phyloP scores from a whole-genome alignment of 2,797 vertebrate genomes.

The Cynodonichthys magdalenae region DNA sequence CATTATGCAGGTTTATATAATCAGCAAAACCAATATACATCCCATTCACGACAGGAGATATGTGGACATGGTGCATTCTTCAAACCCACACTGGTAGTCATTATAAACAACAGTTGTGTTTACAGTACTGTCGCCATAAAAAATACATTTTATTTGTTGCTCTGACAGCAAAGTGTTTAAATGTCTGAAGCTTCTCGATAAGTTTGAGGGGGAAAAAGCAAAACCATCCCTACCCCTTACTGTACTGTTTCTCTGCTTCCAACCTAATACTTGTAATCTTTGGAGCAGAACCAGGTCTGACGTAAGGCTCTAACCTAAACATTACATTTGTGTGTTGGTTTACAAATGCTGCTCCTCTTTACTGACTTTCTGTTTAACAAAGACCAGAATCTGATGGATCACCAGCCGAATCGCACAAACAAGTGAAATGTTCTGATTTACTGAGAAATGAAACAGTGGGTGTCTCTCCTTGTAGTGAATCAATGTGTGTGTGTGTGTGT shows the following conservation, averaged over 20 bases:
- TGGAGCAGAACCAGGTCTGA: slow-evolving; percentile 38
- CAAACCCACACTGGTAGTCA: no score
- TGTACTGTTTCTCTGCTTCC: neutral
- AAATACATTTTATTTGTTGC: neutral
- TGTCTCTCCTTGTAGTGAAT: slow-evolving; percentile 14
- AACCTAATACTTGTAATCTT: slow-evolving; percentile 60
- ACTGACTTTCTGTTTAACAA: neutral
- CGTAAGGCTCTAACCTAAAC: slow-evolving; percentile 54
- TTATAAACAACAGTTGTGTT: no score
- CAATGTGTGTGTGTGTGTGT: slow-evolving; percentile 1
- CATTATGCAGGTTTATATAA: no score
- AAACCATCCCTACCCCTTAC: neutral
- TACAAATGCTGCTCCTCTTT: slow-evolving; percentile 28
- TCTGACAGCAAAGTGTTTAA: neutral
- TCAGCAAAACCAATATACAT: no score
- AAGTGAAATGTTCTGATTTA: slow-evolving; percentile 20
- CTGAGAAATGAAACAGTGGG: slow-evolving; percentile 22
- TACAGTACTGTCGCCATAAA: no score
- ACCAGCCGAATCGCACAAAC: slow-evolving; percentile 1
- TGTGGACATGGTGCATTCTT: no score
- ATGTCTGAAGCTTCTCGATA: neutral
- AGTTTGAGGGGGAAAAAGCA: neutral
- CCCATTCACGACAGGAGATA: no score
- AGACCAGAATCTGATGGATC: neutral
- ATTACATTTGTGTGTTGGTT: slow-evolving; percentile 54